Evolutionary conservation across 2,113 vertebrate genomes (phyloP), one percentile per base, ranked within the genome.

Genomic region (Melanotaenia duboulayi): DNA sequence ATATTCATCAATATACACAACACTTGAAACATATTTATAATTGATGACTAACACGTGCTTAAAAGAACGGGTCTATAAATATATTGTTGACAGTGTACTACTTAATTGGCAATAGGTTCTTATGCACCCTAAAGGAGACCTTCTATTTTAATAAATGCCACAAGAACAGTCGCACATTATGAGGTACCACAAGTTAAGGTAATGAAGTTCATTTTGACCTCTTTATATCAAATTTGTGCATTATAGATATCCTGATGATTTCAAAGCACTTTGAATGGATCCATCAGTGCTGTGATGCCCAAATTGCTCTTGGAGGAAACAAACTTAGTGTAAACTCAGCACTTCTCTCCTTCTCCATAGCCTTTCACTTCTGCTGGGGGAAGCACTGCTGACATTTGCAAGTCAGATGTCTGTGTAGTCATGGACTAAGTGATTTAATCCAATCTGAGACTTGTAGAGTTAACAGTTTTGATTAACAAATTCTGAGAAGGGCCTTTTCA

Each of bases 321-420:
- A 64, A 74, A 66, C 74, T 52, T 74, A 56, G 60, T 59, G 65
- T 72, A 79, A n/a, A 81, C 70, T 88, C 87, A 87, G 87, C 82
- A 86, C 22, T 60, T 77, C 66, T 73, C 52, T 50, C 39, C 61
- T 48, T 37, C 73, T 59, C 67, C 46, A 50, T 67, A 49, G 54
- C 59, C 66, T 65, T 79, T 79, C 67, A 67, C 71, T 39, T 58
- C 64, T 40, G 71, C 63, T 50, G 63, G 76, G 44, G 23, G 69
- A 82, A 59, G 67, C 81, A 19, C 67, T 81, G 85, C 82, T 79
- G 78, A 86, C 65, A 86, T 91, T 91, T 91, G 89, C 87, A 85
- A 86, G 87, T 80, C 79, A 76, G 61, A 81, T 75, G 54, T 87
- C 61, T 76, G 65, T n/a, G 44, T 64, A 75, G 28, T 72, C 67